Evolutionary conservation across 2,888 invertebrate genomes (phyloP), one percentile per base, ranked within the genome.

Genomic region (Conus canariensis): DNA sequence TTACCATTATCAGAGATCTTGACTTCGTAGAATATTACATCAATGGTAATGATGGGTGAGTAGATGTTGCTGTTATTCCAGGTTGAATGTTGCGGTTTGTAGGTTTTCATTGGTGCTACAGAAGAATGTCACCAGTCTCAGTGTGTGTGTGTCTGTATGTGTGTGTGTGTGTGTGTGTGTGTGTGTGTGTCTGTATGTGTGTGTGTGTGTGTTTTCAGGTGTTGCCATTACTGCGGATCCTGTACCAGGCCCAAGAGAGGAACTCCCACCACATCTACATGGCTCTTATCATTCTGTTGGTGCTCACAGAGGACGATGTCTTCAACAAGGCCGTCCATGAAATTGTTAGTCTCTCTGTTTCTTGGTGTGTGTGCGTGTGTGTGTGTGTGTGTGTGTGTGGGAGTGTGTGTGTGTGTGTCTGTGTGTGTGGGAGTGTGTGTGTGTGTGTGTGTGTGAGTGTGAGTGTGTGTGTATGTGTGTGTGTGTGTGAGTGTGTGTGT

Each of bases 241-340:
- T 99, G 74, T 99, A 99, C 96, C 98, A 98, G 96, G 99, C 96
- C 58, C 95, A 95, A 91, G 95, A 96, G 91, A 94, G 94, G 90
- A 96, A 96, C 91, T 96, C 96, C 0, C 99, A 99, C 96, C 99
- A 99, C 96, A 99, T 99, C 93, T 99, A 99, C 97, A 99, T 99
- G 99, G 99, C 99, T 0, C 97, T 99, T 6, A 99, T 99, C 92
- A 98, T 99, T 67, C 97, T 99, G 60, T 97, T 99, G 6, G 99
- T 99, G 94, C 97, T 99, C 9, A 99, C 99, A 77, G 99, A 99
- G 96, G 99, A 99, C 96, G 99, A 99, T 93, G 97, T 98, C 0
- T 99, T 99, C 95, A 99, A 99, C 96, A 98, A 98, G 96, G 98
- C 97, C 92, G 98, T 99, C 74, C 99, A 99, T 96, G 98, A 98